A percentile compares a stretch with the other conserved stretches of the same genome.
Evolutionary conservation across 1,140 invertebrate genomes (phyloP).

Genomic region (Ceratina calcarata): DNA sequence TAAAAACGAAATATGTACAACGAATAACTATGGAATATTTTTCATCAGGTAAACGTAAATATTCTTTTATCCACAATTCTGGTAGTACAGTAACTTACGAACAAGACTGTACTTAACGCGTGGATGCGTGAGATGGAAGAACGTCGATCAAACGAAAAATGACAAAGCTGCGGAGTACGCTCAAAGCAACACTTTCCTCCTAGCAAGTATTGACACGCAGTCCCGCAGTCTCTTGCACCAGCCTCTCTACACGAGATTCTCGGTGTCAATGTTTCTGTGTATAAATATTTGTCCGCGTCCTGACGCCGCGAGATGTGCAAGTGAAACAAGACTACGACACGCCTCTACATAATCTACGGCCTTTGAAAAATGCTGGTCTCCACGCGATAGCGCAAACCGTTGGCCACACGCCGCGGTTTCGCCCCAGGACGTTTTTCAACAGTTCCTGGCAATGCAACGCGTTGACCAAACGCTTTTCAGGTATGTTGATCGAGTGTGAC

Average conservation of each 20-base stretch:
- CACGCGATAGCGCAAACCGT: too few relatives aligned
- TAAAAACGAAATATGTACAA: too few relatives aligned
- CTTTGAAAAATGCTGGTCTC: neutral
- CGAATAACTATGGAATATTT: too few relatives aligned
- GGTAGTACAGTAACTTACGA: too few relatives aligned
- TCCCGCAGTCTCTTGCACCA: neutral
- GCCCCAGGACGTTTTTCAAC: too few relatives aligned
- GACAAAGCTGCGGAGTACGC: neutral
- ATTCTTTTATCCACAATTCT: too few relatives aligned
- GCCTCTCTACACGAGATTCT: neutral
- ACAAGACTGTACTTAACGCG: neutral
- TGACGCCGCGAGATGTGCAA: neutral
- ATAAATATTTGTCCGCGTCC: constrained; percentile 24
- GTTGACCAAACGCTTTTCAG: too few relatives aligned
- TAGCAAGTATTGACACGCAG: constrained; percentile 29
- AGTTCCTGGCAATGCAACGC: too few relatives aligned
- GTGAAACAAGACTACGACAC: neutral
- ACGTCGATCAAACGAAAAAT: constrained; percentile 19
- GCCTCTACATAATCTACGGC: neutral
- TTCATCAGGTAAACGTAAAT: too few relatives aligned
- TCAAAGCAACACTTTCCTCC: constrained; percentile 16
- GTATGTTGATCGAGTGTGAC: too few relatives aligned
- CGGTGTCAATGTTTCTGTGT: constrained; percentile 23
- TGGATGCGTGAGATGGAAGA: neutral
- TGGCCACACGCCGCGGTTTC: too few relatives aligned